phyloP scores from a whole-genome alignment of 2,113 vertebrate species.

The Bubo bubo region DNA sequence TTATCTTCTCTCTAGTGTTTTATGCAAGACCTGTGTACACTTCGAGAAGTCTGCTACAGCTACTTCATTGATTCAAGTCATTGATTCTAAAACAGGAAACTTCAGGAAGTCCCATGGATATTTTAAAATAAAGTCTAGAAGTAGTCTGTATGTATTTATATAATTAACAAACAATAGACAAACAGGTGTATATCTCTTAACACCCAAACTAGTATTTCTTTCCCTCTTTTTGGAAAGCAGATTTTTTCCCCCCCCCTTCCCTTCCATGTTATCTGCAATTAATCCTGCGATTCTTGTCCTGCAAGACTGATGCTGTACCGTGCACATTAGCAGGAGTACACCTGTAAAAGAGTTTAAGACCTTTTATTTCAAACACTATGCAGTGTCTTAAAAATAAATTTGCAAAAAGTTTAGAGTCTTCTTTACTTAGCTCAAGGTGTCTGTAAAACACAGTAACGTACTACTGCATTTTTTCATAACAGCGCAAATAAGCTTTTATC shows the following conservation, averaged over 20 bases:
- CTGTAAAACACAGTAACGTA: not conserved
- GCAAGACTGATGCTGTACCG: not conserved
- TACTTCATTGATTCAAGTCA: not conserved
- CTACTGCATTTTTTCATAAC: not conserved
- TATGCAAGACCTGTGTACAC: not conserved
- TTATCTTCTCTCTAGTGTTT: not conserved
- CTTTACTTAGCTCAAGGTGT: not conserved
- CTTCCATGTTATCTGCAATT: not conserved
- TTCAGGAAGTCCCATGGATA: not conserved
- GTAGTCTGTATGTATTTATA: not conserved
- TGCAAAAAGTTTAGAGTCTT: not conserved
- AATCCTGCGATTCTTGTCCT: not conserved
- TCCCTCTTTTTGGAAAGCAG: not conserved
- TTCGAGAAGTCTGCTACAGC: not conserved
- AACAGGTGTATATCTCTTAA: not conserved
- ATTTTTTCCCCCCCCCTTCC: rapidly evolving
- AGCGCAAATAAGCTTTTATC: not conserved
- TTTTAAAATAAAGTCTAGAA: not conserved
- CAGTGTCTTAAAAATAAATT: not conserved
- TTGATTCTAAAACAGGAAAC: not conserved
- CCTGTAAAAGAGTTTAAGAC: not conserved
- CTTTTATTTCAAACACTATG: not conserved
- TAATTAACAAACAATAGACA: not conserved
- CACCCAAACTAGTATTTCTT: not conserved
- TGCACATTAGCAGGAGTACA: not conserved